Percentiles rank a stretch among this genome's conserved stretches.
Evolutionary conservation across 2,888 invertebrate species (phyloP).

Genomic region (Xanthorhoe designata): DNA sequence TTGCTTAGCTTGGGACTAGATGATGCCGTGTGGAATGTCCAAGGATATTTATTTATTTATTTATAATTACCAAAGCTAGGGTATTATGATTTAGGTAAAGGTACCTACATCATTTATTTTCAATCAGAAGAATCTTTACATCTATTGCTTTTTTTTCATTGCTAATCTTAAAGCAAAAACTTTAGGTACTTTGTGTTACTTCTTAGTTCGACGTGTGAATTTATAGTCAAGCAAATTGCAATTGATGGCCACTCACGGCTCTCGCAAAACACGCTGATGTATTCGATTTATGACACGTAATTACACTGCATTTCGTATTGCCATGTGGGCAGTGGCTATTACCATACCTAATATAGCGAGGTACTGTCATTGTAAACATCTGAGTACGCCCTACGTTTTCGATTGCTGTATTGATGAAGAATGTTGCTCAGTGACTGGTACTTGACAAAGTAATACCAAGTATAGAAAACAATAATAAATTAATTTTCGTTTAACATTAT

Average conservation of each 20-base stretch:
- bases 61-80: no score
- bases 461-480: not conserved
- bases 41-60: no score
- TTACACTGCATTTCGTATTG: conserved; percentile 59
- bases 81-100: no score
- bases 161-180: not conserved
- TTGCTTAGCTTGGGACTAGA: no score
- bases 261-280: conserved; percentile 53
- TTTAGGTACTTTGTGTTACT: not conserved
- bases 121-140: no score
- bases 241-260: conserved; percentile 48
- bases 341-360: conserved; percentile 50
- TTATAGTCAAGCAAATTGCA: conserved; percentile 56
- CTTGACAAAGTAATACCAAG: conserved; percentile 11
- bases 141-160: no score
- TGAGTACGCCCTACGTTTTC: conserved; percentile 27
- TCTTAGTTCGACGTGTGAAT: not conserved
- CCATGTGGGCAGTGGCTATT: conserved; percentile 48
- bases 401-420: conserved; percentile 25
- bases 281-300: conserved; percentile 69
- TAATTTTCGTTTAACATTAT: not conserved
- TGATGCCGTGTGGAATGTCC: no score
- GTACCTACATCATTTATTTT: no score
- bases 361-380: conserved; percentile 46
- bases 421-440: conserved; percentile 21